Percentiles rank a stretch among this genome's conserved stretches.
Conservation (phyloP, 1,140 invertebrate genomes). For the Zaprionus ghesquierei region DNA sequence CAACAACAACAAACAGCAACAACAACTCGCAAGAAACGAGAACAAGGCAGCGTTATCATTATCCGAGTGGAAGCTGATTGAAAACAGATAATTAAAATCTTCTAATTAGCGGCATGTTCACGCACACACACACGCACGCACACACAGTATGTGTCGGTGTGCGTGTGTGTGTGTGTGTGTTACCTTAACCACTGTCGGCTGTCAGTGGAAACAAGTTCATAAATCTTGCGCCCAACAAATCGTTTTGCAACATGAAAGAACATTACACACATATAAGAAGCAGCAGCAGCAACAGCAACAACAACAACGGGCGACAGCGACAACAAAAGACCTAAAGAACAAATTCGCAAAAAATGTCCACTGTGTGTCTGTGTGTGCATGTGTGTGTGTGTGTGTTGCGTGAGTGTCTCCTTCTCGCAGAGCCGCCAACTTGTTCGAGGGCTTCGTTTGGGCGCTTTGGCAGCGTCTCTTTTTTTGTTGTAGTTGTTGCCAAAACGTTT, state of each 20-base stretch:
- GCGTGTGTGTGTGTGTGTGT: constrained; percentile 54
- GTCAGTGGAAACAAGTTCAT: constrained; percentile 81
- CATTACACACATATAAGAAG: constrained; percentile 64
- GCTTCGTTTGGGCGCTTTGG: not conserved
- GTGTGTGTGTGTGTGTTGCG: constrained; percentile 23
- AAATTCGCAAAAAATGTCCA: constrained; percentile 47
- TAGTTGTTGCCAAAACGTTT: constrained; percentile 54
- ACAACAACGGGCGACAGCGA: constrained; percentile 24
- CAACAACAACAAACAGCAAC: not conserved
- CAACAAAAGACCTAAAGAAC: constrained; percentile 40
- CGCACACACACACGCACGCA: constrained; percentile 61
- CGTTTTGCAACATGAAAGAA: constrained; percentile 79
- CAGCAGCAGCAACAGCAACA: constrained; percentile 21
- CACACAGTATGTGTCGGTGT: not conserved
- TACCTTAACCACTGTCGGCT: constrained; percentile 79
- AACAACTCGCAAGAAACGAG: constrained; percentile 5
- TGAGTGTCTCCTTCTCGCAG: constrained; percentile 19
- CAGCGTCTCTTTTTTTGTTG: not conserved
- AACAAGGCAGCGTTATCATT: constrained; percentile 69
- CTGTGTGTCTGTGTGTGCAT: constrained; percentile 13
- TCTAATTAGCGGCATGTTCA: constrained; percentile 79
- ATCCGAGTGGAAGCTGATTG: constrained; percentile 78
- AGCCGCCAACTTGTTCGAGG: constrained; percentile 12
- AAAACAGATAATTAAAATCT: constrained; percentile 81
- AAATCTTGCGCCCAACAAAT: constrained; percentile 81